These are phyloP conservation scores for Allygus modestus DNA, from an alignment of 2,888 invertebrate species.

Conservation along the genomic window DNA sequence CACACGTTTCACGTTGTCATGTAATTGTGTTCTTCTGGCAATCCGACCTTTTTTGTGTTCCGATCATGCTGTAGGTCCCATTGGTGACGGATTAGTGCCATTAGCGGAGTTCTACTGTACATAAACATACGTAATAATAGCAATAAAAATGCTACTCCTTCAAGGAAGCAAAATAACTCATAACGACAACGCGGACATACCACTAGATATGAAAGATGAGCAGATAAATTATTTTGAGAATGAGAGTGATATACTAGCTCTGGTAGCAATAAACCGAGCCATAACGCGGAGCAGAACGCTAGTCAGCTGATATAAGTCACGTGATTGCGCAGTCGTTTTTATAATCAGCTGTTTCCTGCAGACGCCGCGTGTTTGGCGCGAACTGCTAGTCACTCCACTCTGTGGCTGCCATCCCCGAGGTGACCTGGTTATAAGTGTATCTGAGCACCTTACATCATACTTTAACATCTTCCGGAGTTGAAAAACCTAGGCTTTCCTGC, in stretches of 20 bases:
- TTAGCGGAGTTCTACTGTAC: no score
- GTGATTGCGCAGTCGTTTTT: constrained; percentile 19
- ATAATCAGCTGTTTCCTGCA: constrained; percentile 43
- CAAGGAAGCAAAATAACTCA: no score
- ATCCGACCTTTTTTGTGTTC: no score
- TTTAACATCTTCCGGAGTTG: constrained; percentile 7
- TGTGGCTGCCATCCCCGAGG: background rate
- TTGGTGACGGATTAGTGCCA: no score
- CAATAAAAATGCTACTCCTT: no score
- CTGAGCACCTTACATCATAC: background rate
- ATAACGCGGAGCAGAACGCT: background rate
- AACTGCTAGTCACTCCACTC: constrained; percentile 14
- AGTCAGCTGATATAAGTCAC: constrained; percentile 43
- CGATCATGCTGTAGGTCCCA: no score
- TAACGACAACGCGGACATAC: no score
- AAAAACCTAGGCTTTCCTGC: background rate
- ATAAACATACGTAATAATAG: no score
- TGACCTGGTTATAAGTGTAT: constrained; percentile 2
- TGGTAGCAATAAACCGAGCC: background rate
- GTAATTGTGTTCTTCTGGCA: no score
- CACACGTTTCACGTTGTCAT: no score
- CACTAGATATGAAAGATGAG: constrained; percentile 1
- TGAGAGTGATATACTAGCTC: constrained; percentile 20
- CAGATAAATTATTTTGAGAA: background rate
- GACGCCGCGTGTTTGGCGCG: constrained; percentile 2